Evolutionary conservation across 1,140 invertebrate species (phyloP), one percentile per base, ranked within the genome.

Genomic region (Triops longicaudatus): DNA sequence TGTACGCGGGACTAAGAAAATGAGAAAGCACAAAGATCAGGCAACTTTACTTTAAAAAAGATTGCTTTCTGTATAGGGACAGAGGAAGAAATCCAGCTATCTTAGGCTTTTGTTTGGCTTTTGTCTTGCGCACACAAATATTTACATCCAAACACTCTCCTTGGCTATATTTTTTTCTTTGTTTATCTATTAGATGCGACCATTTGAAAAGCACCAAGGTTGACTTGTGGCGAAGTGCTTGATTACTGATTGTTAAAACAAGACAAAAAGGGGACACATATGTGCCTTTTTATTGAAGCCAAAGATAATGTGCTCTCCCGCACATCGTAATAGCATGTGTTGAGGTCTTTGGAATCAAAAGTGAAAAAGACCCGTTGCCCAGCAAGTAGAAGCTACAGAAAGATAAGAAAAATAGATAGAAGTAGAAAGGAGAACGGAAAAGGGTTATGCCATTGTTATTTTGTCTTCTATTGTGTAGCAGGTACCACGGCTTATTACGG

Each of bases 401-500:
- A 63, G n/a, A 63, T 63, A 63, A 10, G 50, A 63, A 22, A 63
- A 17, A 63, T 0, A 63, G 50, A 63, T 14, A 63, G 44, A 63
- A 14, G 50, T n/a, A 63, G 50, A 37, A 37, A 63, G 50, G 50
- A 63, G 50, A 63, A 63, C 6, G n/a, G 50, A 63, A 63, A 63
- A 63, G 50, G 50, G 50, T 63, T 63, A 63, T 63, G 14, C n/a
- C 22, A 63, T 63, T 63, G 50, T 63, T 22, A 63, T 63, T 63
- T n/a, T 63, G 50, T 63, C n/a, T 63, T 14, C 50, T 63, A 63
- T 63, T 63, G 50, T 63, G 50, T 14, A 63, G 50, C 50, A 63
- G 50, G 50, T 63, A 63, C 50, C 50, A 63, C 50, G 50, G 50
- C 50, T 63, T 63, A 22, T 63, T 63, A 63, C 50, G 50, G 50